These are phyloP conservation scores for Passer domesticus DNA, from an alignment of 2,113 vertebrate genomes.

Conservation along the genomic window DNA sequence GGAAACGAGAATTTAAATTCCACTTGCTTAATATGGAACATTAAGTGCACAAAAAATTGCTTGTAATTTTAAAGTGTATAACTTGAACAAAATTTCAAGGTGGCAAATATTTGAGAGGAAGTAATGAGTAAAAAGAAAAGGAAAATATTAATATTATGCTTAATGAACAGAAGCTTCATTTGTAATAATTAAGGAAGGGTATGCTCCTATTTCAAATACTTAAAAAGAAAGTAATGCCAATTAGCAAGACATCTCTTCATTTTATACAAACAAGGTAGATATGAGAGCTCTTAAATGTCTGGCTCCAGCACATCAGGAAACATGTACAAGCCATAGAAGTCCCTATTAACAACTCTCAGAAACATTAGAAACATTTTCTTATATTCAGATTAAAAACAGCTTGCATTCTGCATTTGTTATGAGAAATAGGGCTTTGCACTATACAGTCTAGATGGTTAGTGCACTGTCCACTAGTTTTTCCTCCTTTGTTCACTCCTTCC, in stretches of 20 bases:
- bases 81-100: slow-evolving; percentile 41
- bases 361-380: not conserved
- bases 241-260: slow-evolving; percentile 7
- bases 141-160: slow-evolving; percentile 60
- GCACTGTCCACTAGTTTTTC: not conserved
- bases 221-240: not conserved
- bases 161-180: slow-evolving; percentile 44
- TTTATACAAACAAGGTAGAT: not conserved
- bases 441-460: not conserved
- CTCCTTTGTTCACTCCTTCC: not conserved
- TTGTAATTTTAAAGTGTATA: slow-evolving; percentile 50
- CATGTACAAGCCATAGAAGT: not conserved
- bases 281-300: not conserved
- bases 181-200: slow-evolving; percentile 35
- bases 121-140: slow-evolving; percentile 55
- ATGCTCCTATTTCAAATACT: slow-evolving; percentile 6
- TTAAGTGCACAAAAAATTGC: slow-evolving; percentile 50
- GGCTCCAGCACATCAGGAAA: not conserved
- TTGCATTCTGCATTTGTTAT: not conserved
- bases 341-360: not conserved
- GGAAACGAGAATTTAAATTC: slow-evolving; percentile 65
- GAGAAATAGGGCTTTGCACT: not conserved
- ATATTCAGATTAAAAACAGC: not conserved
- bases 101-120: slow-evolving; percentile 55
- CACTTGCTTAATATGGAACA: slow-evolving; percentile 64